Evolutionary conservation across 1,140 invertebrate genomes (phyloP).

Genomic region (Apolygus lucorum): DNA sequence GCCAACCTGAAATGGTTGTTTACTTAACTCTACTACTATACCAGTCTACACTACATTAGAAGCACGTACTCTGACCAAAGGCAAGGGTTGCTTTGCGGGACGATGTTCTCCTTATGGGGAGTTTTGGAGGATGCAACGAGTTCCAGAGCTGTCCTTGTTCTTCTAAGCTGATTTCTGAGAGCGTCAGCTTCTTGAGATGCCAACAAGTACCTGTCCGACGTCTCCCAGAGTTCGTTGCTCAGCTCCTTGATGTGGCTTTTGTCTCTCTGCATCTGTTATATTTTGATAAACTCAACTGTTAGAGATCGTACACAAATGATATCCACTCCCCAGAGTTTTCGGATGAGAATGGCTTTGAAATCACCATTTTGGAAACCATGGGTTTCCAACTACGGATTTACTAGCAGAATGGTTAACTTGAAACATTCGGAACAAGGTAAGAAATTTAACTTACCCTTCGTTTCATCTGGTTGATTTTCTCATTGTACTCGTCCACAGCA

Average conservation of each 20-base stretch:
- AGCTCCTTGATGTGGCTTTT: conserved; percentile 23
- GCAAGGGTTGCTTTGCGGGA: conserved; percentile 1
- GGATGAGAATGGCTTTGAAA: too few relatives aligned
- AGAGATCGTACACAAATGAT: too few relatives aligned
- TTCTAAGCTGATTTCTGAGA: conserved; percentile 17
- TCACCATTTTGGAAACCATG: too few relatives aligned
- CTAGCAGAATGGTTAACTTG: too few relatives aligned
- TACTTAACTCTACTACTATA: too few relatives aligned
- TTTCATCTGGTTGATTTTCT: conserved; percentile 16
- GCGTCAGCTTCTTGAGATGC: conserved; percentile 21
- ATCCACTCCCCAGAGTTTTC: too few relatives aligned
- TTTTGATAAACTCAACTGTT: too few relatives aligned
- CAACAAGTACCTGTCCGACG: conserved; percentile 21
- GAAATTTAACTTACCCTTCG: conserved; percentile 8
- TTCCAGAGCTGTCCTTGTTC: conserved; percentile 7
- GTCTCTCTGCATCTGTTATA: conserved; percentile 20
- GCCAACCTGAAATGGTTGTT: too few relatives aligned
- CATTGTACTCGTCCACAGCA: conserved; percentile 9
- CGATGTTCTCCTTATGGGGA: background rate
- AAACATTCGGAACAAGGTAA: too few relatives aligned
- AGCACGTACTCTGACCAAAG: background rate
- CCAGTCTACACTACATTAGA: too few relatives aligned
- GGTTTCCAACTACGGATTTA: too few relatives aligned
- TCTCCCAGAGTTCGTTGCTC: conserved; percentile 24
- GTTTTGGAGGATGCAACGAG: background rate